phyloP scores from a whole-genome alignment of 2,888 invertebrate genomes.

The Noctua janthe region DNA sequence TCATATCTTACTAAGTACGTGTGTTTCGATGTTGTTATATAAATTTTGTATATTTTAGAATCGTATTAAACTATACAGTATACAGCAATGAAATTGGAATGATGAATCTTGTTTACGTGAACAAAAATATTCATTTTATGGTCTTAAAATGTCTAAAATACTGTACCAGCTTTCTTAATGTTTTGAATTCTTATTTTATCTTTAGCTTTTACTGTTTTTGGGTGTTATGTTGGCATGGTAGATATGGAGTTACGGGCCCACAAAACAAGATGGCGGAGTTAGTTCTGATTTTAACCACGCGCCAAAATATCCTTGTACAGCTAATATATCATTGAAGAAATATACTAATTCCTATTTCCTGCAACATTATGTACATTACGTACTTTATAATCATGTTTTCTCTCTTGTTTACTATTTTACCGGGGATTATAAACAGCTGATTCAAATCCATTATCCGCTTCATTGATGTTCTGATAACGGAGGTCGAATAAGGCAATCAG shows the following conservation, averaged over 20 bases:
- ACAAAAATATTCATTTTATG: background rate
- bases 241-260: background rate
- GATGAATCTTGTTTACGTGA: too few relatives aligned
- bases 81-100: background rate
- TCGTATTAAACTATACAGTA: too few relatives aligned
- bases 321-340: background rate
- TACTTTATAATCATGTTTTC: background rate
- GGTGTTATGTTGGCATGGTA: background rate
- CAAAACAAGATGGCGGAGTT: background rate
- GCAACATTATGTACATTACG: too few relatives aligned
- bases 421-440: conserved; percentile 14
- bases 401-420: background rate
- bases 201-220: background rate
- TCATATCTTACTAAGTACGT: accelerated
- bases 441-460: background rate
- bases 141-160: background rate
- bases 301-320: background rate
- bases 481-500: conserved; percentile 8
- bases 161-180: background rate
- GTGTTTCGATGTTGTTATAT: background rate
- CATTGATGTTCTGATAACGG: background rate
- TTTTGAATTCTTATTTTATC: background rate
- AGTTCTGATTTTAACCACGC: background rate
- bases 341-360: background rate
- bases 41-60: background rate